phyloP scores from a whole-genome alignment of 2,113 vertebrate genomes.

The Oncorhynchus keta region DNA sequence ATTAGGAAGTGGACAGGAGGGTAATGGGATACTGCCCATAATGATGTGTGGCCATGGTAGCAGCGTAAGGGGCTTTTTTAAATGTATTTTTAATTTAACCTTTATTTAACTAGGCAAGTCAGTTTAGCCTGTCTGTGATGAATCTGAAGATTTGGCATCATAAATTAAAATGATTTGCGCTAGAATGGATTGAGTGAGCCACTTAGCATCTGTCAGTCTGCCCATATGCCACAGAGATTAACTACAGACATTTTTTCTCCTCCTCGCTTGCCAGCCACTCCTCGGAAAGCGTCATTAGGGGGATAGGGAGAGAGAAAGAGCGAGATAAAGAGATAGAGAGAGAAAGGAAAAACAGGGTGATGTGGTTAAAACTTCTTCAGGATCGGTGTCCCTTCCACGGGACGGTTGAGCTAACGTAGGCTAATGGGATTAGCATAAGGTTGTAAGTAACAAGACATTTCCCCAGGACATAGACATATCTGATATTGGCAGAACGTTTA shows the following conservation, averaged over 20 bases:
- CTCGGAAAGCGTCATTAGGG: slow-evolving; percentile 44
- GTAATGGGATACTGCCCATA: slow-evolving; percentile 66
- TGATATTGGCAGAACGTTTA: no score
- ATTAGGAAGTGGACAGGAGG: slow-evolving; percentile 57
- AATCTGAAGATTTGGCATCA: slow-evolving; percentile 66
- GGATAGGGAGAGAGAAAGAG: slow-evolving; percentile 26
- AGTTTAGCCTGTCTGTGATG: slow-evolving; percentile 51
- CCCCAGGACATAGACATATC: no score
- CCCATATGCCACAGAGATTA: slow-evolving; percentile 69
- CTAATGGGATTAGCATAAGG: no score
- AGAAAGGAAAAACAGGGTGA: slow-evolving; percentile 33
- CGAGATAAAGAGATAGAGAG: neutral
- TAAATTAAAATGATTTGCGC: slow-evolving; percentile 73
- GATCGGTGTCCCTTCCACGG: no score
- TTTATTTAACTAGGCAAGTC: slow-evolving; percentile 20
- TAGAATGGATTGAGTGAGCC: slow-evolving; percentile 62
- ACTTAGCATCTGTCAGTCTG: slow-evolving; percentile 74
- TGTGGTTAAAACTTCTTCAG: slow-evolving; percentile 9
- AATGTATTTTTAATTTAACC: no score
- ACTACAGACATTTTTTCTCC: slow-evolving; percentile 38
- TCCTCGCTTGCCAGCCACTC: neutral
- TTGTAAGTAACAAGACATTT: no score
- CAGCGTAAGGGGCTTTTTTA: neutral
- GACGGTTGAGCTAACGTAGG: no score
- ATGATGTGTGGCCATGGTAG: slow-evolving; percentile 48